Evolutionary conservation across 2,888 invertebrate genomes (phyloP), one percentile per base, ranked within the genome.

Genomic region (Scaptomyza reducta): DNA sequence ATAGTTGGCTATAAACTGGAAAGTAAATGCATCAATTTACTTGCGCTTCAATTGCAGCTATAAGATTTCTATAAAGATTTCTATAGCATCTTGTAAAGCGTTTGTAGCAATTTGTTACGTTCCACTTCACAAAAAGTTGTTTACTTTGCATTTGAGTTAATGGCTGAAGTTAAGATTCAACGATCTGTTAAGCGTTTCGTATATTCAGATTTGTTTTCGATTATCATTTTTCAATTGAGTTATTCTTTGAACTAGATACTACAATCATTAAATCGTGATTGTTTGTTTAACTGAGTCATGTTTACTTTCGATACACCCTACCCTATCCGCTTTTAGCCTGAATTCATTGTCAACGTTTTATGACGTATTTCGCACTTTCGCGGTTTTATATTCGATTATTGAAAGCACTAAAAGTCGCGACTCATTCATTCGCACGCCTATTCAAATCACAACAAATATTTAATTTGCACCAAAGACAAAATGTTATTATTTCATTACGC

Each of bases 401-500:
- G 44, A n/a, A n/a, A 42, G 7, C 27, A 56, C 45, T 47, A 27
- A 59, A 56, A 44, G 49, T 50, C 64, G 54, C 82, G 72, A 86
- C 42, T 80, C 63, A 63, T 60, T 81, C 80, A 75, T 81, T 86
- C 80, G 58, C 86, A 83, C 69, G 72, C 54, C 44, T 56, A 66
- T 69, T 58, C 71, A 55, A 80, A 85, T 63, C 64, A 61, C 38
- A 50, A 60, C 22, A 47, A 6, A 33, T 64, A 79, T 56, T 63
- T 66, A 47, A 74, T 79, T 83, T 56, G 60, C 84, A 78, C 67
- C 35, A 55, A 25, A 44, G 53, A 31, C 45, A 33, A 65, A 71
- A 67, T 74, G 80, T 45, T 68, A 47, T 74, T 60, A 64, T 61
- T 57, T 78, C 50, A 59, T 53, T 55, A 60, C 31, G 45, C 18